Base-by-base conservation (phyloP, 2,113 vertebrate genomes). In the Proterorhinus semilunaris region DNA sequence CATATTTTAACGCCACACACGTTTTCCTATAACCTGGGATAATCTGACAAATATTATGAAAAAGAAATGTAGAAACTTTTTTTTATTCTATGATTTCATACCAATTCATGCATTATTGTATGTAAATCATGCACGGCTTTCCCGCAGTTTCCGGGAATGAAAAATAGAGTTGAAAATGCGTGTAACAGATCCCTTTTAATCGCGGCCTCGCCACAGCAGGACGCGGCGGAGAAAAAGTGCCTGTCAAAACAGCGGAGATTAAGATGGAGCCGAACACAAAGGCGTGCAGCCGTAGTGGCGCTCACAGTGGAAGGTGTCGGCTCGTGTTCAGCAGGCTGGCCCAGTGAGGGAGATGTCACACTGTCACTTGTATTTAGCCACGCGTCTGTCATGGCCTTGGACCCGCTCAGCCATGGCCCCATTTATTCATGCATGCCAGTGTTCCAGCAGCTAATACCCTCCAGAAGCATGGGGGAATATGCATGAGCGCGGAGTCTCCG, bases 401-500 rank as follows among this genome's bases (percentile, higher is more conserved):
- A 77, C 16, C 48, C 48, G 55, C 17, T 84, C 83, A 87, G 47
- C 74, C 79, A 67, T 73, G 64, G n/a, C 64, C 67, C 63, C 54
- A 68, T 74, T 80, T 78, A 80, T 84, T 79, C 80, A 82, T 77
- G 66, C 75, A 49, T 72, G 66, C 75, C 71, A 51, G 69, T 75
- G 65, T 66, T 71, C 65, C 27, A 48, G 65, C 75, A 57, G 81
- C 66, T 80, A 80, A 86, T 72, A 71, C 59, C 16, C 67, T 66
- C 45, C 27, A 36, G 74, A 47, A 75, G 68, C 47, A 59, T 71
- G 47, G 6, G 61, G 66, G 73, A 74, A 76, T 81, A 81, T 85
- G 65, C 49, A 84, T 74, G 66, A 69, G 50, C 52, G 58, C 27
- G 42, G 16, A 17, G 52, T 76, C 65, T 64, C n/a, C 3, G 49